phyloP scores from a whole-genome alignment of 92 coral and sea anemone species.

The Montipora capitata region DNA sequence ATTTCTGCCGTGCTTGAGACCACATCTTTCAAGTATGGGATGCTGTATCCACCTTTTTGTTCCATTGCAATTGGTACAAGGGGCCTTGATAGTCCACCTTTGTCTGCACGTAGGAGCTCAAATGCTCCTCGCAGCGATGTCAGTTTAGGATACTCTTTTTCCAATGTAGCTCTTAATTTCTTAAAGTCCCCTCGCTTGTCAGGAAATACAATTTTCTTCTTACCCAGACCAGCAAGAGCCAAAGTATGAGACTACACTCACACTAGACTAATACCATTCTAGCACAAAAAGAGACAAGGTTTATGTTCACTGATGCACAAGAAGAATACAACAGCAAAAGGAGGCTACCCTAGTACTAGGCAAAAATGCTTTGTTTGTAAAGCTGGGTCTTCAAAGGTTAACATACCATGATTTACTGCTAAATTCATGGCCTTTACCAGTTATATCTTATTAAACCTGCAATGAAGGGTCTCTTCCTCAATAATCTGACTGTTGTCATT shows the following conservation, averaged over 20 bases:
- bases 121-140: conserved; percentile 52
- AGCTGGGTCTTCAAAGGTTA: too few relatives aligned
- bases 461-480: too few relatives aligned
- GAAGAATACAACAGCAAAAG: too few relatives aligned
- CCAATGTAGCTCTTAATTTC: conserved; percentile 29
- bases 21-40: conserved; percentile 56
- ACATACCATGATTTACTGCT: too few relatives aligned
- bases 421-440: too few relatives aligned
- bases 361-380: too few relatives aligned
- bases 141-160: conserved; percentile 63
- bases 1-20: conserved; percentile 27
- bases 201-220: conserved; percentile 55
- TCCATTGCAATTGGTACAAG: conserved; percentile 51
- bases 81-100: conserved; percentile 56
- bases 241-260: background rate
- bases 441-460: too few relatives aligned
- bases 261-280: too few relatives aligned
- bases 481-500: too few relatives aligned
- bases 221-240: conserved; percentile 49
- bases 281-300: too few relatives aligned
- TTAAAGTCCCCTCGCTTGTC: conserved; percentile 41
- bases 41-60: conserved; percentile 43
- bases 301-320: too few relatives aligned
- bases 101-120: conserved; percentile 54
- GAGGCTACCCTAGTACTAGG: too few relatives aligned